These are phyloP conservation scores for Rhombomys opimus DNA, from an alignment of 2,113 vertebrate genomes.

Conservation along the genomic window DNA sequence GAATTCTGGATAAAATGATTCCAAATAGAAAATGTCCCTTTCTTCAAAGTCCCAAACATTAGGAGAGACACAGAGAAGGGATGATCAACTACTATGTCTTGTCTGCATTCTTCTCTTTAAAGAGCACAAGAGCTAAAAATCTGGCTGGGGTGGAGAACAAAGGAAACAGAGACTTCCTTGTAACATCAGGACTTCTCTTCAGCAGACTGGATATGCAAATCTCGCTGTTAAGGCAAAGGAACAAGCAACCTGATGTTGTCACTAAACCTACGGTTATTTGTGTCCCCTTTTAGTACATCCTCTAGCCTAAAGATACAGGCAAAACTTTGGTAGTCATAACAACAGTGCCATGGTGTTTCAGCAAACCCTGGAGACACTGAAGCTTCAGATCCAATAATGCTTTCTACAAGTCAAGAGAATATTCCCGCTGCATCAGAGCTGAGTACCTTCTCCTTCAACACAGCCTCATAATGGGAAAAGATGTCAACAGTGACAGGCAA, in stretches of 20 bases:
- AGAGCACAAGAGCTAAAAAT: not conserved
- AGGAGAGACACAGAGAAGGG: not conserved
- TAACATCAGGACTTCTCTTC: not conserved
- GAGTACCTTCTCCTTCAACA: not conserved
- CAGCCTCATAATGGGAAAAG: not conserved
- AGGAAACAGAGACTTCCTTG: not conserved
- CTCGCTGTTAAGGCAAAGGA: not conserved
- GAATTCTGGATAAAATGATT: not conserved
- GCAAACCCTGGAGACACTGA: constrained; percentile 9
- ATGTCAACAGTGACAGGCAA: not conserved
- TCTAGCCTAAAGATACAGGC: constrained; percentile 30
- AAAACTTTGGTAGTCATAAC: constrained; percentile 19
- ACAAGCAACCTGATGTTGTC: not conserved
- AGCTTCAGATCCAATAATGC: constrained; percentile 40
- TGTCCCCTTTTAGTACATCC: not conserved
- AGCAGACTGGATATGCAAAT: not conserved
- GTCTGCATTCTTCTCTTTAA: not conserved
- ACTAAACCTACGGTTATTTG: not conserved
- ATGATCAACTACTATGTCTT: not conserved
- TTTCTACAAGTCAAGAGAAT: constrained; percentile 35
- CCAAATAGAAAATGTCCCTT: not conserved
- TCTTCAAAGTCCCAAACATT: not conserved
- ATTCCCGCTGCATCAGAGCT: not conserved
- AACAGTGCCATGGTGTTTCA: not conserved
- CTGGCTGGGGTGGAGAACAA: not conserved